Base-by-base conservation (phyloP, 2,888 invertebrate species). In the Calameuta filiformis region DNA sequence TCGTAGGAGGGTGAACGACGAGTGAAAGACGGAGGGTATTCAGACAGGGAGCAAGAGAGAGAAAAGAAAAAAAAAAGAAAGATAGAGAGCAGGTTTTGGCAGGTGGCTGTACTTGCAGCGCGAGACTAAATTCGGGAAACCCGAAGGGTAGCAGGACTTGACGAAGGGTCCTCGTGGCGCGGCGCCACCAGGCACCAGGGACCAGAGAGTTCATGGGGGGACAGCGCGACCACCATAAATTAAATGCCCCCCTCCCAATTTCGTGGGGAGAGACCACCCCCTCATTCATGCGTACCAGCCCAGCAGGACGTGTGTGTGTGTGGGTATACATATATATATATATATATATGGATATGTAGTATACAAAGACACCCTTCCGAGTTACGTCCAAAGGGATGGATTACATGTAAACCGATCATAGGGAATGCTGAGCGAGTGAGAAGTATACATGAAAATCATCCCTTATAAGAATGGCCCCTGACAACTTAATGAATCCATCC, bases 241-340 rank as follows among this genome's bases (percentile, higher is more conserved):
- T 87, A 87, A 86, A 87, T 81, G 82, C 86, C 87, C 56, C 56
- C 87, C 86, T 81, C 80, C 83, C 84, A 87, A 86, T 87, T 87
- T 87, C 82, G 79, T 76, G 79, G 74, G 74, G 23, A 23, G 56
- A 9, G 56, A 56, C 56, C 56, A 23, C 56, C 56, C 33, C 33
- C 56, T 56, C 9, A 23, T 56, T 56, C 23, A 23, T 23, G 56
- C 23, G 56, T 56, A 23, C 56, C 35, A 35, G 35, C 35, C 35
- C 12, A 4, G 35, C 3, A 3, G 12, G 1, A 35, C 12, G 3
- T 4, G 12, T 37, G 4, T 37, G 4, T 4, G 15, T 6, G 3
- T 37, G 11, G 1, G 12, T 12, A 12, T 12, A 11, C 4, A 37
- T 37, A 12, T 35, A 3, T 35, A 37, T 37, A 37, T 12, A 56